A percentile compares a stretch with the other conserved stretches of the same genome.
Conservation (phyloP, 1,140 invertebrate genomes). For the Monochamus saltuarius region DNA sequence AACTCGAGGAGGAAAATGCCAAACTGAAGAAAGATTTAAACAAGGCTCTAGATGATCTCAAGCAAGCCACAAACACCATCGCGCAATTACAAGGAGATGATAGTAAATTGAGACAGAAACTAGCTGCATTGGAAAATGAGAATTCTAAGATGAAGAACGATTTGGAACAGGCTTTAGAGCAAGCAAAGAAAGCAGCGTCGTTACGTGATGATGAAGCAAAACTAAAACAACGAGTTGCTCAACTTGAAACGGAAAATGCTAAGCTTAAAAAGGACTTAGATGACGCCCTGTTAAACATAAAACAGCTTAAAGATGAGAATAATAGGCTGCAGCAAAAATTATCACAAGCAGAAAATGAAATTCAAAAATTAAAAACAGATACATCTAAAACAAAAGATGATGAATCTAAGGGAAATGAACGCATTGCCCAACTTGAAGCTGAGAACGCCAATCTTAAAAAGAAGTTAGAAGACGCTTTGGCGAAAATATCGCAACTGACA, state of each 20-base stretch:
- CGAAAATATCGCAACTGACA: background rate
- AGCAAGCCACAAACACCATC: background rate
- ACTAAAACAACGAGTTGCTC: conserved; percentile 20
- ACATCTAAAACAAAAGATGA: conserved; percentile 11
- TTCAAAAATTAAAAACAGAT: conserved; percentile 15
- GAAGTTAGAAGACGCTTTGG: conserved; percentile 15
- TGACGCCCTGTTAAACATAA: conserved; percentile 12
- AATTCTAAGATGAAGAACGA: conserved; percentile 26
- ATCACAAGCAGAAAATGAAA: conserved; percentile 22
- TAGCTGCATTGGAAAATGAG: conserved; percentile 21
- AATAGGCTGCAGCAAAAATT: conserved; percentile 21
- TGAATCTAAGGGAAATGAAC: conserved; percentile 27
- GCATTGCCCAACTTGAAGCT: conserved; percentile 17
- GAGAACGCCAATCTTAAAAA: conserved; percentile 31
- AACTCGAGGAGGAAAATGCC: conserved; percentile 23
- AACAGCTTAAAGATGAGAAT: conserved; percentile 23
- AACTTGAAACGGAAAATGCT: conserved; percentile 19
- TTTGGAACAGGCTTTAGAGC: conserved; percentile 15
- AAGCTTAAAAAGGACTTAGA: conserved; percentile 22
- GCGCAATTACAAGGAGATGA: conserved; percentile 9
- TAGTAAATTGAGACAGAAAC: conserved; percentile 25
- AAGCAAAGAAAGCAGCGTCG: background rate
- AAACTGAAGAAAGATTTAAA: conserved; percentile 18
- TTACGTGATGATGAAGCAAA: background rate
- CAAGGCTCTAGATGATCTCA: background rate